Base-by-base conservation (phyloP, 2,113 vertebrate species). In the Corythaeola cristata region DNA sequence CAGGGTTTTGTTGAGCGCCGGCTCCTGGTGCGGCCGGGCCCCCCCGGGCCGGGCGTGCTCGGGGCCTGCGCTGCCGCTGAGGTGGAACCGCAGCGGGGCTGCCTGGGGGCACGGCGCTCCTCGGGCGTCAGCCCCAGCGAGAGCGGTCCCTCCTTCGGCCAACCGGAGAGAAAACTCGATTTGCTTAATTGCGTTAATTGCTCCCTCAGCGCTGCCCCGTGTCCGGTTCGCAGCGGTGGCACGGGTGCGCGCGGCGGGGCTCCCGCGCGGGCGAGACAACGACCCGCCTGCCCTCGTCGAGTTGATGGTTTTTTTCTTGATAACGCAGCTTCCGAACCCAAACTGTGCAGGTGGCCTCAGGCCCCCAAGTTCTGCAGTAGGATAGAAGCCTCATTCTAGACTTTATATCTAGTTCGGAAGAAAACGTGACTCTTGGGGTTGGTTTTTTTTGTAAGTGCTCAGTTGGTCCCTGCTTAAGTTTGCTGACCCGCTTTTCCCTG, bases 211-310 rank as follows among this genome's bases (percentile, higher is more conserved):
- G 1, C 56, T 5, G 4, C 45, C n/a, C 28, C 8, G 2, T 1
- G 19, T 8, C n/a, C 27, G 0, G 3, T 24, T 12, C 6, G 64
- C 20, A 3, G 52, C 0, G 39, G 4, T 17, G 0, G 6, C 11
- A 23, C 3, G 4, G 4, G 2, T 2, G 26, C 2, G 24, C 7
- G 52, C 4, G 11, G 49, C 1, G 5, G 2, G 5, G 22, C 12
- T 30, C 22, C 10, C 11, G 50, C 2, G 8, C 0, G 1, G 5
- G 11, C 11, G 37, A 8, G 33, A 5, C 13, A 30, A 1, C 3
- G 41, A 2, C 16, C 26, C 6, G 1, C 2, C 17, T 2, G 24
- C 35, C 35, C 16, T 14, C 0, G 0, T 2, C 23, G 24, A 28
- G 64, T 14, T 3, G 1, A 11, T 4, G 27, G 56, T 6, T 30